Base-by-base conservation (phyloP, 2,888 invertebrate species). In the Drosophila anomalata region DNA sequence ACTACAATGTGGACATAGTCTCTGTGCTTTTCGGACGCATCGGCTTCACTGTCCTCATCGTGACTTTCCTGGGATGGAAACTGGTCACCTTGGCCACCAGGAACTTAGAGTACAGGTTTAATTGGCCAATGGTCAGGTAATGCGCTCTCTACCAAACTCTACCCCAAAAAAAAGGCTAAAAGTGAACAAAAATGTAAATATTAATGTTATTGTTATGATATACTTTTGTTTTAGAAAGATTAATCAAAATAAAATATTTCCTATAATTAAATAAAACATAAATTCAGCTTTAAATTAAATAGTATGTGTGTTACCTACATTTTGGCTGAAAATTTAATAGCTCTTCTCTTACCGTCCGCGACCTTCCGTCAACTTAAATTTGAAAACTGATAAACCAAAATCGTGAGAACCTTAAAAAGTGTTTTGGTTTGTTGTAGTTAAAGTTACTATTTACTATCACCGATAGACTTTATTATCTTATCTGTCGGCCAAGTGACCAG, bases 1-100 rank as follows among this genome's bases (percentile, higher is more conserved):
- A 75, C 55, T 75, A 75, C 26, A 56, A 62, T 12, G 33, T 75
- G 7, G 75, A 75, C 20, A 46, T 66, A 0, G 8, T 66, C 5
- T 53, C 71, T 7, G 44, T 71, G 8, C 42, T 75, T 0, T 75
- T 66, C n/a, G 65, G 66, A 0, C 44, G 71, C 22, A 71, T 75
- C 8, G 75, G 66, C 7, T 20, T 75, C 0, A 58, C 48, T 5
- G 41, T 31, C n/a, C 2, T 71, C 1, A 53, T 66, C 41, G 51
- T 75, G 41, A 36, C 53, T 17, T 48, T 22, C 5, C 7, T 71
- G 9, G 20, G n/a, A 7, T 56, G 42, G 44, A 70, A 62, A 5
- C 8, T 75, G 31, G 12, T 53, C 20, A 14, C 24, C 1, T 11
- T 65, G 3, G 53, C 24, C 1, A 31, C 31, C 1, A 39, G 67